Conservation (phyloP, 2,113 vertebrate genomes). For the Hypocryptadius cinnamomeus region DNA sequence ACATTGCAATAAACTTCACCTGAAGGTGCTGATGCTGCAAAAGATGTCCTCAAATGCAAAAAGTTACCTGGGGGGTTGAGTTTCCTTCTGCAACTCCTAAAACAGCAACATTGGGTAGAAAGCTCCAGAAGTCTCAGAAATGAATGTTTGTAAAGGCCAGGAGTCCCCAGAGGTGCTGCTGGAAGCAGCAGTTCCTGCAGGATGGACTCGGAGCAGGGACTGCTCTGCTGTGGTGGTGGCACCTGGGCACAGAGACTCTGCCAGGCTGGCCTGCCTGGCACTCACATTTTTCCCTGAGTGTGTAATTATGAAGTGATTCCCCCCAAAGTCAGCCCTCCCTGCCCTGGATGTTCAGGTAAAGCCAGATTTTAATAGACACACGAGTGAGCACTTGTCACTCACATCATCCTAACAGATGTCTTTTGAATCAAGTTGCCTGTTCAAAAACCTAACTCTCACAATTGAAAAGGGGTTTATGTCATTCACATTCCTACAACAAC, state of each 20-base stretch:
- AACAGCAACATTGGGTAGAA: neutral
- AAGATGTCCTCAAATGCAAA: neutral
- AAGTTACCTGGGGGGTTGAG: neutral
- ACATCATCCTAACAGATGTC: neutral
- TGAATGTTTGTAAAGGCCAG: neutral
- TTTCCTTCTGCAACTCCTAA: neutral
- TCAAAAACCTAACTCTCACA: neutral
- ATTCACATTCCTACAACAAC: slow-evolving; percentile 65
- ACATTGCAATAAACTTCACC: neutral
- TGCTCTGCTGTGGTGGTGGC: neutral
- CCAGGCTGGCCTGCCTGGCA: neutral
- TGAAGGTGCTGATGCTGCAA: neutral
- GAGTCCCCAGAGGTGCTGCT: neutral
- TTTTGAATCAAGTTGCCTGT: neutral
- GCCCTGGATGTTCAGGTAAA: neutral
- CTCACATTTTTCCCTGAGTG: neutral
- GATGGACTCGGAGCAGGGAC: neutral
- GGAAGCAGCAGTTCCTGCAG: neutral
- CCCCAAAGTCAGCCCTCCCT: neutral
- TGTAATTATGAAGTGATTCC: neutral
- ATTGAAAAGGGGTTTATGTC: neutral
- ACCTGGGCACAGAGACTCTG: neutral
- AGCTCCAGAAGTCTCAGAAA: neutral
- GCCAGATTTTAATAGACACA: neutral
- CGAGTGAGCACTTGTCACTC: neutral